Evolutionary conservation across 2,113 vertebrate genomes (phyloP), one percentile per base, ranked within the genome.

Genomic region (Equus quagga): DNA sequence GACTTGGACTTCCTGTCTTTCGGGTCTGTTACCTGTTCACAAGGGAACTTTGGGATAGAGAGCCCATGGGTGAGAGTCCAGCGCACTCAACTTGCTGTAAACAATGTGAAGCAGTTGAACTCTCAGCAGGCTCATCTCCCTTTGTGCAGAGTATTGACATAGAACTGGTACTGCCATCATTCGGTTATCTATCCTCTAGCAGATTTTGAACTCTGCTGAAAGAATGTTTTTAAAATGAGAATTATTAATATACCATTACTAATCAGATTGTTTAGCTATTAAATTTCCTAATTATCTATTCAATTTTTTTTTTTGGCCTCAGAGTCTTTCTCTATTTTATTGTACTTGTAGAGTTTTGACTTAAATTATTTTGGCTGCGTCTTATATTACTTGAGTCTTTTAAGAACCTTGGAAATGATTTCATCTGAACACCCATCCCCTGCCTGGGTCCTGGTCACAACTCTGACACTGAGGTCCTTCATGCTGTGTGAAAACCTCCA

Each of bases 211-310:
- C 65, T 96, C 82, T 84, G 31, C 58, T 84, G 33, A 54, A 95
- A 92, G 67, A 60, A 1, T 36, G 49, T 80, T 44, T 56, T 83
- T 54, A 54, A 60, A 76, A 9, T 1, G 67, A 65, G 64, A 92
- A 81, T 85, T 36, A 91, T 70, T 87, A 36, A 70, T 62, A 46
- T 60, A 12, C 28, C 78, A 91, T 92, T 87, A 91, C 44, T 81
- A 69, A 64, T 28, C 69, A 73, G 21, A 51, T 60, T 90, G 33
- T 90, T 89, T 54, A 73, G 51, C 60, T 80, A 15, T 82, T 97
- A 94, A 33, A 64, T 95, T 97, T 94, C 36, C 78, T 93, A 94
- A 93, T 89, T 94, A 56, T 67, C 73, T 73, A 49, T 90, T 79
- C 13, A 41, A 33, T 2, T 51, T 1, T 54, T 60, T 13, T 75